These are phyloP conservation scores for Hermaeophaga mercurialis DNA, from an alignment of 2,888 invertebrate species.

Conservation along the genomic window DNA sequence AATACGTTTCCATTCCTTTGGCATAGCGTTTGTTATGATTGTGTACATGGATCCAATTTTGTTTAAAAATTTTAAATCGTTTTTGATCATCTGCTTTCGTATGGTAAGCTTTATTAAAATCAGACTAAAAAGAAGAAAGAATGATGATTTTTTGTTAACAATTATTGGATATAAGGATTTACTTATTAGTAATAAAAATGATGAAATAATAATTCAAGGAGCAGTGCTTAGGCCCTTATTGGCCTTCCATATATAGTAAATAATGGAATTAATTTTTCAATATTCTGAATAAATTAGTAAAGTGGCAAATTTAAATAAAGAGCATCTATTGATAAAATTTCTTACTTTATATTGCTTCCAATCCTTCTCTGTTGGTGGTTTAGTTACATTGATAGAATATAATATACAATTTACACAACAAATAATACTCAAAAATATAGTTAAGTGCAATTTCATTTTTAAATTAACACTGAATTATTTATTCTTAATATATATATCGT, in stretches of 20 bases:
- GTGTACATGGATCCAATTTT: conserved; percentile 24
- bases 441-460: not conserved
- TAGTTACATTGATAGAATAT: not conserved
- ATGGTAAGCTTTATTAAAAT: conserved; percentile 26
- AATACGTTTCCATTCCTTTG: conserved; percentile 18
- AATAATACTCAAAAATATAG: not conserved
- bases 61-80: conserved; percentile 25
- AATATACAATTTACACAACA: conserved; percentile 1
- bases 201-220: no score
- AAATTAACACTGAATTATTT: not conserved
- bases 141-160: no score
- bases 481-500: no score
- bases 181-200: no score
- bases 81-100: conserved; percentile 17
- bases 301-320: no score
- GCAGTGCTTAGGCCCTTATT: no score
- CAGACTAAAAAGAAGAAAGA: conserved; percentile 11
- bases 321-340: not conserved
- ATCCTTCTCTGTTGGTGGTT: conserved; percentile 8
- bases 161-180: no score
- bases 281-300: no score
- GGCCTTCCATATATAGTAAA: no score
- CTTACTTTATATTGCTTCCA: conserved; percentile 13
- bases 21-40: conserved; percentile 29
- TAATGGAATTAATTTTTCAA: no score